Evolutionary conservation across 2,113 vertebrate species (phyloP), one percentile per base, ranked within the genome.

Genomic region (Ornithorhynchus anatinus): DNA sequence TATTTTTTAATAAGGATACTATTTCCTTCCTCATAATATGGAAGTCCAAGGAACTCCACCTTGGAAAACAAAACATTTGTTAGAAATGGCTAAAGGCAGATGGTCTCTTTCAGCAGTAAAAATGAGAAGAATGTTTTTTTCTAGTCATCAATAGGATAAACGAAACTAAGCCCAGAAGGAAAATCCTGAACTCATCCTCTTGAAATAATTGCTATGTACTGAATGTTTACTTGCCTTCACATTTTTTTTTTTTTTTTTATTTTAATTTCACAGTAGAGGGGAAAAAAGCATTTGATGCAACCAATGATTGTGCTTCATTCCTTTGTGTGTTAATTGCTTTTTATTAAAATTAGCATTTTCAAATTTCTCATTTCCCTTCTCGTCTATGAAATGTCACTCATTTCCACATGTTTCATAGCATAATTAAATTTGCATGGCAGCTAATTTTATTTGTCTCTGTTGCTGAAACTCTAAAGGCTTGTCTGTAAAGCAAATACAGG

Each of bases 291-390:
- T 53, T 68, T 70, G 52, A 64, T 64, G 37, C 60, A 80, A n/a
- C 69, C 32, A 65, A n/a, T 58, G 64, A 84, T 59, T 43, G 62
- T 71, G 79, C 67, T 47, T 65, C 59, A 52, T 66, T 35, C 53
- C 23, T 72, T 77, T 53, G 17, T 23, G 27, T 73, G 15, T 48
- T 84, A 86, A 75, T 81, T 84, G 62, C 2, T 40, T 88, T 84
- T 48, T 79, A 72, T 82, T 84, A 82, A 85, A 84, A 77, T 64
- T 61, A 82, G 0, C 37, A 72, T 86, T 86, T 78, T 53, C 71
- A 19, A 50, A 70, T 80, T 80, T 84, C 37, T 59, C 65, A 40
- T 88, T 35, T 60, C 74, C 38, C 84, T 75, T 69, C 68, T 81
- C 56, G 73, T 77, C 63, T 80, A 33, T 69, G 13, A 84, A 88